These are phyloP conservation scores for Digitonthophagus gazella DNA, from an alignment of 2,888 invertebrate genomes.

Conservation along the genomic window DNA sequence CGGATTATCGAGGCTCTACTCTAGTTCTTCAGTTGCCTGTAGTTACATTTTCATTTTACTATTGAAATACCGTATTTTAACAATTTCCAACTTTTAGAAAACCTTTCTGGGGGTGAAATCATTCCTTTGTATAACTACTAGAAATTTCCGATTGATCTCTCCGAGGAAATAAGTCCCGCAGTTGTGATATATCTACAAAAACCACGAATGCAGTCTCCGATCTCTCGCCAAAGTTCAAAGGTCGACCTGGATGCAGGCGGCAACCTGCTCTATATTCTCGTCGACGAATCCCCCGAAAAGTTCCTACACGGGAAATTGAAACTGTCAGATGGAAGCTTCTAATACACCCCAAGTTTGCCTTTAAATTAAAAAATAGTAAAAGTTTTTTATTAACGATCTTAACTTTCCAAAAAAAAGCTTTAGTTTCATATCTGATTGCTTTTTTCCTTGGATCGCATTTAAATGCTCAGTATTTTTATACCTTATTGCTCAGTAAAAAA, in stretches of 20 bases:
- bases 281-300: background rate
- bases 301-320: background rate
- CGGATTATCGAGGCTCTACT: too few relatives aligned
- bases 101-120: background rate
- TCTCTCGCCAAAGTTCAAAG: background rate
- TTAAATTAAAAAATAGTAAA: background rate
- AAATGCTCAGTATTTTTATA: too few relatives aligned
- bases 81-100: too few relatives aligned
- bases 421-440: too few relatives aligned
- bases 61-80: too few relatives aligned
- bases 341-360: background rate
- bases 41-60: too few relatives aligned
- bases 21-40: too few relatives aligned
- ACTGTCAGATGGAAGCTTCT: background rate
- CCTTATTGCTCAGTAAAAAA: too few relatives aligned
- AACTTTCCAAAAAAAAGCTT: too few relatives aligned
- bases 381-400: background rate
- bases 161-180: background rate
- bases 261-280: background rate
- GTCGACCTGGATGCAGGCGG: background rate
- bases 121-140: background rate
- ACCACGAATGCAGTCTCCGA: background rate
- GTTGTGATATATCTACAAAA: background rate
- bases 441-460: too few relatives aligned
- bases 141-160: background rate